These are phyloP conservation scores for Rhynchonycteris naso DNA, from an alignment of 2,797 vertebrate species.

Conservation along the genomic window DNA sequence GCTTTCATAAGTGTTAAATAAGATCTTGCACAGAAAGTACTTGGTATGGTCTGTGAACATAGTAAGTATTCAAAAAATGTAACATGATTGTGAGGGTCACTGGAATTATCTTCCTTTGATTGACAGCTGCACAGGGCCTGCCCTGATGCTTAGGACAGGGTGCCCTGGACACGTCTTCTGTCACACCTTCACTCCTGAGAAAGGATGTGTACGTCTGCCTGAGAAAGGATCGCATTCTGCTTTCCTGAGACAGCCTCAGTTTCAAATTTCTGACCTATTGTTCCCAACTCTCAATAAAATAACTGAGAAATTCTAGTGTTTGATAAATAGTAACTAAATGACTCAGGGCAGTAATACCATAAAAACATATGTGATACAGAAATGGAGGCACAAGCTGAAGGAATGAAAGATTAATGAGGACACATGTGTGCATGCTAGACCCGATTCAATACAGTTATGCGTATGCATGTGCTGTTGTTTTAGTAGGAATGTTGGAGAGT, in stretches of 20 bases:
- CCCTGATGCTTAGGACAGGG: not conserved
- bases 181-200: not conserved
- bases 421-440: no score
- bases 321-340: not conserved
- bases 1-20: not conserved
- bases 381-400: not conserved
- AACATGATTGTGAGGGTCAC: not conserved
- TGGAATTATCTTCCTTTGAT: not conserved
- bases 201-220: not conserved
- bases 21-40: not conserved
- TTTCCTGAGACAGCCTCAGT: constrained; percentile 31
- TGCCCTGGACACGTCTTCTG: not conserved
- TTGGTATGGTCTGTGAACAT: not conserved
- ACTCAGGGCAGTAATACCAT: not conserved
- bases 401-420: not conserved
- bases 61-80: not conserved
- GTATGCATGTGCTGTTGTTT: not conserved
- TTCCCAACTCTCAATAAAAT: constrained; percentile 15
- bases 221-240: no score
- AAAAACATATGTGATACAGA: not conserved
- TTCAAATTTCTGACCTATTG: constrained; percentile 17
- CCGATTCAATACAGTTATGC: not conserved
- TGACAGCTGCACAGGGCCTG: not conserved
- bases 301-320: not conserved
- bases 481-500: not conserved